Base-by-base conservation (phyloP, 1,140 invertebrate genomes). In the Plectus sambesii region DNA sequence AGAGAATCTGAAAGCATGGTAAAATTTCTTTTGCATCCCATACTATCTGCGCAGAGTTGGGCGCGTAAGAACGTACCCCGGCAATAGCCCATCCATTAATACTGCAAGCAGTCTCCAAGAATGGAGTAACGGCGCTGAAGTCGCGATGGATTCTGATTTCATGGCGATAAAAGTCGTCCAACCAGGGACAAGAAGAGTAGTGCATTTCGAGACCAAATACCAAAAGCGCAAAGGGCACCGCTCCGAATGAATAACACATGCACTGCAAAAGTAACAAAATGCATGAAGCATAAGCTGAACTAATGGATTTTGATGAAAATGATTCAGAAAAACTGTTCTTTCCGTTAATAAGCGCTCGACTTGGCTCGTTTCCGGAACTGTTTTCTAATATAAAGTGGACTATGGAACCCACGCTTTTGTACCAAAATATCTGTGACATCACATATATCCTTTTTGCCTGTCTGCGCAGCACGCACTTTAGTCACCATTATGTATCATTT, bases 191-290 rank as follows among this genome's bases (percentile, higher is more conserved):
- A 2, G 62, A 60, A 27, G 51, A 56, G 49, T 65, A 65, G 35
- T 65, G 62, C 62, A 65, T 65, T 54, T 65, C 64, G 8, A 65
- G 53, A 2, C 62, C 62, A 40, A 65, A 65, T 22, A 65, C 61
- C 27, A 65, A 61, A 4, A 65, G 47, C 3, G 64, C 41, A 37
- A 68, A 55, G 1, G 62, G 62, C 25, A 65, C 62, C 20, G 59
- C 61, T 4, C 58, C 64, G 46, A 65, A 68, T 2, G 62, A 62
- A 27, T 68, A 65, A 40, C 49, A 62, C 58, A 65, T 59, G 36
- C 60, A 63, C 62, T 65, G 53, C 51, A 68, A 55, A 43, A 46
- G n/a, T n/a, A n/a, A n/a, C n/a, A n/a, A n/a, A n/a, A n/a, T n/a
- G n/a, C n/a, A n/a, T n/a, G n/a, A n/a, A n/a, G n/a, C n/a, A n/a